Percentiles rank a stretch among this genome's conserved stretches.
Conservation (phyloP, 35 echinoderm and acorn worm genomes). For the Stichopus chloronotus region DNA sequence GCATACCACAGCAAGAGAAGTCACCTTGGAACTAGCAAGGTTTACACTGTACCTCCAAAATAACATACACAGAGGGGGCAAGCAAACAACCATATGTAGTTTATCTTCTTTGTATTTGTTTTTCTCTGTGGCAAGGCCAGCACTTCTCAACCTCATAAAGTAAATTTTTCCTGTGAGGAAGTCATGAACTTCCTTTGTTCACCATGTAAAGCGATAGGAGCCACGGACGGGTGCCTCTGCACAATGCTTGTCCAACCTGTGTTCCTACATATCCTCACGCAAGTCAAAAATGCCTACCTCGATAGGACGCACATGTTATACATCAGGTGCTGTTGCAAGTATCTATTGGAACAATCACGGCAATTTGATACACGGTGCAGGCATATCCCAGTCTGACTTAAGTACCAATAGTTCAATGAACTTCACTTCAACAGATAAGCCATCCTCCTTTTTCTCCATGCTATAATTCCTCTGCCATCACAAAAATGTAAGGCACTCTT, state of each 20-base stretch:
- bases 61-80: neutral
- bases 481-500: too few species aligned
- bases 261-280: neutral
- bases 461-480: neutral
- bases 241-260: neutral
- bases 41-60: neutral
- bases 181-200: conserved; percentile 4
- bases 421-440: too few species aligned
- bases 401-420: too few species aligned
- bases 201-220: neutral
- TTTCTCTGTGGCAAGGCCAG: neutral
- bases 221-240: neutral
- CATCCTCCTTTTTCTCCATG: neutral
- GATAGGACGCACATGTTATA: too few species aligned
- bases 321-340: too few species aligned
- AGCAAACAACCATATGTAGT: neutral
- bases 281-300: neutral
- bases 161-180: neutral
- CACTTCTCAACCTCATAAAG: neutral
- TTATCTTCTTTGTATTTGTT: neutral
- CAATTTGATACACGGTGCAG: too few species aligned
- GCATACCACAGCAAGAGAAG: too few species aligned
- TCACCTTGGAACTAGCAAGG: neutral
- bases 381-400: too few species aligned
- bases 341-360: too few species aligned